Evolutionary conservation across 2,888 invertebrate genomes (phyloP), one percentile per base, ranked within the genome.

Genomic region (Patella caerulea): DNA sequence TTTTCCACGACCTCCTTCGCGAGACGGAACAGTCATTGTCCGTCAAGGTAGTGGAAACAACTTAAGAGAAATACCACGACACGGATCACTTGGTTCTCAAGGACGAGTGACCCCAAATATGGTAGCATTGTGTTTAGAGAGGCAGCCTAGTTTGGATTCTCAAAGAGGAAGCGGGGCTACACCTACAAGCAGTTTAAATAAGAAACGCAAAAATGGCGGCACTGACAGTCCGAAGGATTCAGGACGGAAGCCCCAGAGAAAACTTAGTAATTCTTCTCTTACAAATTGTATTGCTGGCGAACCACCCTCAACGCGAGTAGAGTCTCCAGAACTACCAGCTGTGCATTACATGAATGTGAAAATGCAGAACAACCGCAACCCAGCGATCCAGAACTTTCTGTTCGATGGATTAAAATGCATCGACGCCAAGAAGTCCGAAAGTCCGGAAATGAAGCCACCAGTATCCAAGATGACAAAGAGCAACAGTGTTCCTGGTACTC

Each of bases 261-360:
- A 89, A 76, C 73, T 85, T 15, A 86, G 88, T 74, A 85, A 83
- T 59, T 86, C 86, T 52, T 82, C 87, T 9, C 77, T 87, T 12
- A 85, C 86, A 15, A 86, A 86, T 73, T 87, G 86, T 76, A 79
- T 88, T 34, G 83, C 86, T 11, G 84, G 83, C 73, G 88, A 87
- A 73, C 84, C 83, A 19, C 81, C 82, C 4, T 83, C 83, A 9
- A 80, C 83, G 0, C 77, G 86, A 15, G 83, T 83, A 0, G 87
- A 86, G 45, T 89, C 90, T 0, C 91, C 91, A 0, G 91, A 91
- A 79, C 85, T 91, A 2, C 91, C 91, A 5, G 85, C 89, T 15
- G 86, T 90, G 2, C 91, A 91, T 79, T 91, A 88, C 78, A 84
- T 88, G 75, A 91, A 91, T 82, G 78, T 85, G 17, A 89, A 88